A percentile compares a stretch with the other conserved stretches of the same genome.
phyloP scores from a whole-genome alignment of 1,140 invertebrate genomes.

The Leptopilina clavipes region DNA sequence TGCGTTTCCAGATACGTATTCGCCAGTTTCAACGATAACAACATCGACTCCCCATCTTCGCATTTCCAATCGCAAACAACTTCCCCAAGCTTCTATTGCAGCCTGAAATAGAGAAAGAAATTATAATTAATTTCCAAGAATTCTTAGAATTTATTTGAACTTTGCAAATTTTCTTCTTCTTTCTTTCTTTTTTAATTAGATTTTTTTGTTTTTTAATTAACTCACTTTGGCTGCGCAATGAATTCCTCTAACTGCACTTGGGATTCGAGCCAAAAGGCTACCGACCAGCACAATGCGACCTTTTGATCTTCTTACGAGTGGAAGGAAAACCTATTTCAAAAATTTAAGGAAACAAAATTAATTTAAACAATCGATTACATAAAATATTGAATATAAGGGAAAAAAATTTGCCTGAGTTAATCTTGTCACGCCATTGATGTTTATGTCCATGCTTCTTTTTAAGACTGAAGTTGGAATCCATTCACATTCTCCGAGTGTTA shows the following conservation, averaged over 20 bases:
- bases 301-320: constrained; percentile 83
- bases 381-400: constrained; percentile 53
- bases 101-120: constrained; percentile 73
- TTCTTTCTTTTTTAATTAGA: constrained; percentile 12
- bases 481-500: constrained; percentile 91
- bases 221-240: constrained; percentile 83
- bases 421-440: constrained; percentile 85
- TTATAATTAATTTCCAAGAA: no score
- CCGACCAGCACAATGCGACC: constrained; percentile 83
- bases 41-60: constrained; percentile 84
- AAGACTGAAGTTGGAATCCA: constrained; percentile 87
- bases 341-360: constrained; percentile 35
- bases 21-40: constrained; percentile 87
- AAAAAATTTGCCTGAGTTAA: constrained; percentile 77
- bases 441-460: constrained; percentile 83
- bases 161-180: constrained; percentile 23
- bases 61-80: constrained; percentile 88
- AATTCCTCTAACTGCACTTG: constrained; percentile 84
- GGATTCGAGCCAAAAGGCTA: constrained; percentile 82
- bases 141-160: no score
- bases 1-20: constrained; percentile 84
- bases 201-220: constrained; percentile 40
- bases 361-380: constrained; percentile 2
- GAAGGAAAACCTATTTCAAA: constrained; percentile 81
- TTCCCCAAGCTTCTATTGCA: constrained; percentile 86